Evolutionary conservation across 1,140 invertebrate species (phyloP), one percentile per base, ranked within the genome.

Genomic region (Brachionus koreanus): DNA sequence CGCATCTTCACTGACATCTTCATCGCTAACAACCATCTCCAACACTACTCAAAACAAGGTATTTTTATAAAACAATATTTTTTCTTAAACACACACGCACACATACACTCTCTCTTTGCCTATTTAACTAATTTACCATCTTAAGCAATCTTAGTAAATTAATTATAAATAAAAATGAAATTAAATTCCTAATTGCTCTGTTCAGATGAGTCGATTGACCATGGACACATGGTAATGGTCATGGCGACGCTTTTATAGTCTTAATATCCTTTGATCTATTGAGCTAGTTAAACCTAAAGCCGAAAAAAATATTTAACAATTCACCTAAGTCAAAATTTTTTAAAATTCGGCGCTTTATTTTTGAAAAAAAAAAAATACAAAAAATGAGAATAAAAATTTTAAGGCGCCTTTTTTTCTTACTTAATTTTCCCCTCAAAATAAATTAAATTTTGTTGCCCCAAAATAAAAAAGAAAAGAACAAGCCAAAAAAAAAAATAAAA

Each of bases 11-110:
- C 33, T 65, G 33, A 33, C 63, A 65, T 65, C 65, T 39, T 69
- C 65, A 39, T 69, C 65, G 37, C 37, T 74, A 74, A 74, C 69
- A 74, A 74, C 69, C 69, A 74, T 74, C 69, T 46, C 69, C 69
- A 74, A 74, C 69, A 74, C 69, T 74, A 74, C 69, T 46, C 39
- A 74, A 39, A 74, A 74, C 69, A 74, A 74, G 69, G 69, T 74
- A 74, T 69, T 37, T 69, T 35, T 69, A 6, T 69, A 33, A 7
- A 7, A 57, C 5, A 57, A 57, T 9, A 57, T 7, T 57, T 19
- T 57, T 57, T 57, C 9, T 57, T 6, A 9, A 2, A 7, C 19
- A 23, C 19, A 57, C 49, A 23, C 49, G 7, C 49, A 7, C 49
- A 7, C 49, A 19, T 9, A 19, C 49, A 19, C 16, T 7, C 16